A percentile compares a stretch with the other conserved stretches of the same genome.
phyloP scores from a whole-genome alignment of 2,888 invertebrate genomes.

The Drosophila siamana region DNA sequence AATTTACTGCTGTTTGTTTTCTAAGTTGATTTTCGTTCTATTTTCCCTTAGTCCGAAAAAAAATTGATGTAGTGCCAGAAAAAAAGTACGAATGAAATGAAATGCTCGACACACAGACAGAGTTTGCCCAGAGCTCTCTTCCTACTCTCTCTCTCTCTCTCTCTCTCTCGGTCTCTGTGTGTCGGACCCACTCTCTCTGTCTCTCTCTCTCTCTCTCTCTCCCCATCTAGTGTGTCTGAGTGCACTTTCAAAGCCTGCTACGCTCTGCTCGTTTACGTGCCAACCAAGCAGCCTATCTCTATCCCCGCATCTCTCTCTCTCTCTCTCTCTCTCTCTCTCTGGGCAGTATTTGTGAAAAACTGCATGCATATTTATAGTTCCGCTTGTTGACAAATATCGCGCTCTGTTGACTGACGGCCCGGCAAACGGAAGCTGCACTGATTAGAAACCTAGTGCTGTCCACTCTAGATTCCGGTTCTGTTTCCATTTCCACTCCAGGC shows the following conservation, averaged over 20 bases:
- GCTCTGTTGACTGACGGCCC: conserved; percentile 62
- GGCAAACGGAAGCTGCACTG: conserved; percentile 80
- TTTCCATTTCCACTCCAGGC: background rate
- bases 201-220: background rate
- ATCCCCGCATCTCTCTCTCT: background rate
- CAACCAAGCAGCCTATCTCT: background rate
- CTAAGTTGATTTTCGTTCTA: conserved; percentile 42
- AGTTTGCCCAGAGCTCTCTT: conserved; percentile 23
- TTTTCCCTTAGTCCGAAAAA: conserved; percentile 58
- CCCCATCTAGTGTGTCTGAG: conserved; percentile 25
- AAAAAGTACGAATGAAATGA: conserved; percentile 61
- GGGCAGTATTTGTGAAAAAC: conserved; percentile 5
- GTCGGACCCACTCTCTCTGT: too few species aligned
- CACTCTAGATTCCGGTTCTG: conserved; percentile 48
- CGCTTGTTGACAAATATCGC: conserved; percentile 83
- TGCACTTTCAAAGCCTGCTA: conserved; percentile 64
- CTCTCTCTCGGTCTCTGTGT: background rate
- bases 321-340: background rate
- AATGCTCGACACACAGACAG: conserved; percentile 40
- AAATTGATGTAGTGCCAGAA: conserved; percentile 42
- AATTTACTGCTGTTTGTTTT: conserved; percentile 48
- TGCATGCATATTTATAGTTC: conserved; percentile 83
- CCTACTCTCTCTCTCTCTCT: background rate
- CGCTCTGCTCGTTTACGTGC: too few species aligned
- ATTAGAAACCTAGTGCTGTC: conserved; percentile 81